These are phyloP conservation scores for Urophycis tenuis DNA, from an alignment of 2,797 vertebrate genomes.

Conservation along the genomic window DNA sequence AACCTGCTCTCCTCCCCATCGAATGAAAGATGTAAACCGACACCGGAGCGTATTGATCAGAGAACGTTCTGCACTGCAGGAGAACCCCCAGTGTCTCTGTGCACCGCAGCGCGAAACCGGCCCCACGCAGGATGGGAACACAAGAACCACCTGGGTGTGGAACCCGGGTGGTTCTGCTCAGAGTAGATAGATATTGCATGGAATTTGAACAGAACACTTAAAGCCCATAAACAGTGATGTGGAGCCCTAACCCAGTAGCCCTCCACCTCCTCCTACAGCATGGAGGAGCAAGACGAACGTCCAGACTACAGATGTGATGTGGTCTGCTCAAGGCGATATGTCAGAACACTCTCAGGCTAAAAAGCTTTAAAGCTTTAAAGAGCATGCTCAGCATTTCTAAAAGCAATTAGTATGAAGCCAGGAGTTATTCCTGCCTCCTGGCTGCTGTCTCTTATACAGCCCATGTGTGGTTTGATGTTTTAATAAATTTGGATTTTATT, in stretches of 20 bases:
- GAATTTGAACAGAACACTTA: neutral
- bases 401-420: constrained; percentile 1
- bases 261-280: neutral
- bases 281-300: neutral
- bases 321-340: neutral
- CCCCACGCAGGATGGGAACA: neutral
- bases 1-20: neutral
- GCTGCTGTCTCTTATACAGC: neutral
- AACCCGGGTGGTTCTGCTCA: neutral
- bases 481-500: neutral
- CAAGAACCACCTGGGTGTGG: neutral
- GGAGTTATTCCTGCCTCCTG: neutral
- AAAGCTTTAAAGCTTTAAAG: neutral
- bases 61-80: neutral
- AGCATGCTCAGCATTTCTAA: neutral
- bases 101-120: neutral
- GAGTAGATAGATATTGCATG: neutral
- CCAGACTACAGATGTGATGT: neutral
- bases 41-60: neutral
- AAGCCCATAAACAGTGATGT: neutral
- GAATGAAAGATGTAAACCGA: neutral
- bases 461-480: neutral
- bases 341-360: neutral
- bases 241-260: neutral
- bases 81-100: neutral